Base-by-base conservation (phyloP, 2,113 vertebrate genomes). In the Grus americana region DNA sequence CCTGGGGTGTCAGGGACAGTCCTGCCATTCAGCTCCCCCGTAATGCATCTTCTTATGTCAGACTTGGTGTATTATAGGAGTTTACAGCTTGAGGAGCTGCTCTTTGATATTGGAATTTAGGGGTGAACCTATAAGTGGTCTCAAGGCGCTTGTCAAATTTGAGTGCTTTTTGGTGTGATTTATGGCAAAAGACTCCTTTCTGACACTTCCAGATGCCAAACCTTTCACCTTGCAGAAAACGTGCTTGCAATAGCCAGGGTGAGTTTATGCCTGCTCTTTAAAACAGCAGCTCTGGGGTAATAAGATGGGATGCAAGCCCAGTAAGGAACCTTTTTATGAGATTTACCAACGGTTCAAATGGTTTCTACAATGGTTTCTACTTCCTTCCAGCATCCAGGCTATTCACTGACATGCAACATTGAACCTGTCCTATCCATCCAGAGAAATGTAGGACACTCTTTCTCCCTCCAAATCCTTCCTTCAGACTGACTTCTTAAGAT, bases 131-230 rank as follows among this genome's bases (percentile, higher is more conserved):
- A 15, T 95, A 95, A 97, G 71, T 86, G 79, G 63, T 98, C 97
- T 97, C 97, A 93, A 97, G 97, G 81, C 8, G 17, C 93, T 97
- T 97, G 95, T 98, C 97, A 97, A 97, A 97, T 97, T 86, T 96
- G 97, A 97, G 94, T 80, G 91, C 84, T 95, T 97, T 97, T 97
- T 90, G 94, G 86, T 81, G 96, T 98, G 98, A 98, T 98, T 98
- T 98, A 98, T 98, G 96, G 96, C 95, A 93, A 96, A 97, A 95
- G 95, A 67, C 65, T 98, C 72, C 66, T 96, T 97, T 96, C 97
- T 98, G 98, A 98, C 98, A 98, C 95, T 95, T 98, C 96, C 98
- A 98, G 97, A 98, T 97, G 98, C 97, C 97, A 97, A 97, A 97
- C 86, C 54, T 97, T 94, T 97, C 97, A 96, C 92, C 91, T 91